A percentile compares a stretch with the other conserved stretches of the same genome.
These are phyloP conservation scores for Macrobrachium rosenbergii DNA, from an alignment of 1,140 invertebrate genomes.

Conservation along the genomic window DNA sequence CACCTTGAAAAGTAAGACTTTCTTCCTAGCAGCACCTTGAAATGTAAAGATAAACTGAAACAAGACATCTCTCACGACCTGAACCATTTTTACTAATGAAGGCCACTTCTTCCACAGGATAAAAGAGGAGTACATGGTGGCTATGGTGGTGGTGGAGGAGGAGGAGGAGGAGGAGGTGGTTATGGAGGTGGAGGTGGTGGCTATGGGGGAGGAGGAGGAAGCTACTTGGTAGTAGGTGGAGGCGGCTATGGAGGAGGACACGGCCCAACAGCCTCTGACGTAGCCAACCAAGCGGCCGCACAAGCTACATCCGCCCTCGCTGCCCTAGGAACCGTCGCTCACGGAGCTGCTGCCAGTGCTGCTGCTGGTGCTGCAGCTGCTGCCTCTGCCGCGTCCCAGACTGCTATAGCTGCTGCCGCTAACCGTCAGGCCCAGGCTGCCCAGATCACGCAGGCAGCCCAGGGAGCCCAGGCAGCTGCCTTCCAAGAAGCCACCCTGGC, in stretches of 20 bases:
- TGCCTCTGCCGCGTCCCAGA: neutral
- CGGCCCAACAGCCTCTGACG: neutral
- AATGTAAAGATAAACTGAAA: no score
- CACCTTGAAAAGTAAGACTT: no score
- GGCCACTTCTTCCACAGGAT: neutral
- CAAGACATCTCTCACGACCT: no score
- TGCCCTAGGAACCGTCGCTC: neutral
- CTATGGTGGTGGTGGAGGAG: neutral
- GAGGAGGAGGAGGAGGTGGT: neutral
- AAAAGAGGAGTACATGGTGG: neutral
- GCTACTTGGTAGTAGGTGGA: slow-evolving; percentile 9
- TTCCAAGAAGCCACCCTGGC: slow-evolving; percentile 2
- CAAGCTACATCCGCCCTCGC: neutral
- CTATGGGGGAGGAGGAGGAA: neutral
- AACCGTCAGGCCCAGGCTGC: slow-evolving; percentile 16
- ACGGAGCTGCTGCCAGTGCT: slow-evolving; percentile 2
- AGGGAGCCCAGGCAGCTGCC: neutral
- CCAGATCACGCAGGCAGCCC: slow-evolving; percentile 1
- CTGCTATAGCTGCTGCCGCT: neutral
- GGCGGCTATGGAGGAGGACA: neutral
- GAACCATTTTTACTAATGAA: no score
- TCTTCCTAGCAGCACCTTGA: no score
- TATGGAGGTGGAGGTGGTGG: neutral
- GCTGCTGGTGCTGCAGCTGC: neutral
- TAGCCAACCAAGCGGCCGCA: slow-evolving; percentile 6